These are phyloP conservation scores for Baccha elongata DNA, from an alignment of 2,888 invertebrate genomes.

Conservation along the genomic window DNA sequence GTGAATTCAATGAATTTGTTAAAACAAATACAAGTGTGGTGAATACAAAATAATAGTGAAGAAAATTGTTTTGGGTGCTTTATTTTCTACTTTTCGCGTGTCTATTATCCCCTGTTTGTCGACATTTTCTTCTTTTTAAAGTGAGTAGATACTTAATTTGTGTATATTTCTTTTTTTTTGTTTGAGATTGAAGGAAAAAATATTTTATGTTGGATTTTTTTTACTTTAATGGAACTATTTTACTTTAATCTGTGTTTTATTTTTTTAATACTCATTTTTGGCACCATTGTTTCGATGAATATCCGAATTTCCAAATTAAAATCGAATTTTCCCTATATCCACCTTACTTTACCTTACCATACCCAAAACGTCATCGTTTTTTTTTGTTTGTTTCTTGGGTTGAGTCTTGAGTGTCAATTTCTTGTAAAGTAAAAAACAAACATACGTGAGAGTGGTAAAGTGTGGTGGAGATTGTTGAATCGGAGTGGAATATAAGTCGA, in stretches of 20 bases:
- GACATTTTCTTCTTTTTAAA: conserved; percentile 58
- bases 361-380: conserved; percentile 54
- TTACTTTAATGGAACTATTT: background rate
- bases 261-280: conserved; percentile 33
- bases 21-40: conserved; percentile 58
- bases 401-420: conserved; percentile 56
- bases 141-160: conserved; percentile 69
- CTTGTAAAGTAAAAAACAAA: conserved; percentile 56
- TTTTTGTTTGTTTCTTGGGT: conserved; percentile 1
- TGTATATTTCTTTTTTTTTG: conserved; percentile 31
- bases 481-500: conserved; percentile 51
- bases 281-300: conserved; percentile 56
- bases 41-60: conserved; percentile 26
- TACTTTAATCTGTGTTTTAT: background rate
- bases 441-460: conserved; percentile 31
- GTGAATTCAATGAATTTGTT: conserved; percentile 17
- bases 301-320: conserved; percentile 48
- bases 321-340: conserved; percentile 44
- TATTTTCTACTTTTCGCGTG: conserved; percentile 30
- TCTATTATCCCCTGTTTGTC: conserved; percentile 47
- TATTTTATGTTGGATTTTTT: conserved; percentile 18
- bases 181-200: background rate
- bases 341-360: conserved; percentile 32
- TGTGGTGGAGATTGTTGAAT: conserved; percentile 53
- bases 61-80: conserved; percentile 51